Evolutionary conservation across 2,888 invertebrate genomes (phyloP).

Genomic region (Tetranychus piercei): DNA sequence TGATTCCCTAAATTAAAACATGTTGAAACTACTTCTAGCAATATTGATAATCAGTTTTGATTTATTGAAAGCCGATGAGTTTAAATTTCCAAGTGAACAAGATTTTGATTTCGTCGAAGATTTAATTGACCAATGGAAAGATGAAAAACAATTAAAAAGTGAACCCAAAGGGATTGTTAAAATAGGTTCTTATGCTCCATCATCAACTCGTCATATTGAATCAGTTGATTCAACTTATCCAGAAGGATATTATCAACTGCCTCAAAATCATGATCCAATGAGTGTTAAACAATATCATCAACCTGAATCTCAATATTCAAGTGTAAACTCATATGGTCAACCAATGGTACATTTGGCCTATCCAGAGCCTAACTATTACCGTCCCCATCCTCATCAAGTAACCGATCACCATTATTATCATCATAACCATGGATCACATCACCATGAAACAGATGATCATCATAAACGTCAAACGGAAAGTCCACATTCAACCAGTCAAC

Average conservation of each 20-base stretch:
- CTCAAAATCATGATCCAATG: neutral
- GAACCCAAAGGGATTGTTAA: neutral
- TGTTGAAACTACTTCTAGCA: too few relatives aligned
- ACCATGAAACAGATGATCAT: neutral
- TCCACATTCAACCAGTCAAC: neutral
- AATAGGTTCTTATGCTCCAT: neutral
- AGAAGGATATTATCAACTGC: neutral
- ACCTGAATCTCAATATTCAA: neutral
- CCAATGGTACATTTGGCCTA: neutral
- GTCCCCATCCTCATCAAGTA: neutral
- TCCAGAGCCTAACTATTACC: neutral
- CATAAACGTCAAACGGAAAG: neutral
- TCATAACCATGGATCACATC: neutral
- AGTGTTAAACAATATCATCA: neutral
- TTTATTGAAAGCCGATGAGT: too few relatives aligned
- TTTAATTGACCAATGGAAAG: neutral
- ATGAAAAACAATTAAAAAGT: neutral
- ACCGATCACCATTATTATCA: neutral
- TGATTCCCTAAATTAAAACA: too few relatives aligned
- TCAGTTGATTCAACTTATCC: neutral
- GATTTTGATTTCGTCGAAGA: neutral
- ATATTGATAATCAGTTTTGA: too few relatives aligned
- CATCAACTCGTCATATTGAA: neutral
- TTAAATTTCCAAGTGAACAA: neutral
- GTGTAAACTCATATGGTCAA: neutral